phyloP scores from a whole-genome alignment of 2,797 vertebrate genomes.

The Artibeus jamaicensis region DNA sequence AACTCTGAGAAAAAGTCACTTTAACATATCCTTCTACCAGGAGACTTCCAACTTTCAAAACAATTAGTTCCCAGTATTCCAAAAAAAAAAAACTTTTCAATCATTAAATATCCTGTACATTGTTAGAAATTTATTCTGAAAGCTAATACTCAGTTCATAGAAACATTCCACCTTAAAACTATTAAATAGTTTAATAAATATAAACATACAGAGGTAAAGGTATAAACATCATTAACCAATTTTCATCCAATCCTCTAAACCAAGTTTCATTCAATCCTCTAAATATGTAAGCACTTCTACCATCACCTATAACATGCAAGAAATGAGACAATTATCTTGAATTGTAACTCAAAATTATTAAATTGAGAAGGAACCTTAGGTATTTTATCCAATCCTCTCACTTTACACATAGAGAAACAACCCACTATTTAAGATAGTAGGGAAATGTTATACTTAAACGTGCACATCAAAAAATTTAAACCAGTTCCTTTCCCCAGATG shows the following conservation, averaged over 20 bases:
- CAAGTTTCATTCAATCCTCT: background rate
- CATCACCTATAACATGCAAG: background rate
- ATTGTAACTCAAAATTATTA: conserved; percentile 26
- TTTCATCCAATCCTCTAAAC: conserved; percentile 30
- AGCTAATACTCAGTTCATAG: background rate
- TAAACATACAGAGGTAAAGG: background rate
- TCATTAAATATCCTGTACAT: conserved; percentile 20
- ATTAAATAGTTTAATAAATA: background rate
- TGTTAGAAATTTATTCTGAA: conserved; percentile 27
- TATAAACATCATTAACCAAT: background rate
- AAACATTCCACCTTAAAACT: background rate
- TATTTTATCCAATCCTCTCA: background rate
- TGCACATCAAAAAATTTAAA: background rate
- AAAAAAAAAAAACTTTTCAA: conserved; percentile 27
- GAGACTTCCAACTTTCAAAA: conserved; percentile 24
- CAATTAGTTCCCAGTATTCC: background rate
- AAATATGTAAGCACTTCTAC: conserved; percentile 13
- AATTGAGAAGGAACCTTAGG: background rate
- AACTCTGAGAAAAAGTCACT: conserved; percentile 17
- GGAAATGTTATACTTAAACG: conserved; percentile 15
- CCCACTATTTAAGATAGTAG: background rate
- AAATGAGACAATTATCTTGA: background rate
- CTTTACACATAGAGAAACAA: background rate
- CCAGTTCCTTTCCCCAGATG: background rate
- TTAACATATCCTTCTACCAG: background rate